Evolutionary conservation across 2,797 vertebrate species (phyloP).

Genomic region (Pagetopsis macropterus): DNA sequence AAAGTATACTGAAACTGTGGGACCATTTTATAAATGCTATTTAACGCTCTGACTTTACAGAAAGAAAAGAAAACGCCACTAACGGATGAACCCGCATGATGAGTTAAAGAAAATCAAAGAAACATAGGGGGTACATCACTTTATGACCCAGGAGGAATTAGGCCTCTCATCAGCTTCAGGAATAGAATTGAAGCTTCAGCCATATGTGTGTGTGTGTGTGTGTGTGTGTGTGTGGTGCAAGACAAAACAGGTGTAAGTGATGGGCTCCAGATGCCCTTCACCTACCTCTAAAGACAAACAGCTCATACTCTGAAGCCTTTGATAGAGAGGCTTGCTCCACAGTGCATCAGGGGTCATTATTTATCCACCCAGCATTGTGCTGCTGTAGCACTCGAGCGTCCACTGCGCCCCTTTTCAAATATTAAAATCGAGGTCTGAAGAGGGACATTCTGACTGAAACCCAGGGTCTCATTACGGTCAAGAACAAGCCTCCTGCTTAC

Average conservation of each 20-base stretch:
- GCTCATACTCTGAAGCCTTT: slow-evolving; percentile 28
- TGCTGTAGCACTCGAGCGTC: slow-evolving; percentile 6
- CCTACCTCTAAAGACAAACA: slow-evolving; percentile 59
- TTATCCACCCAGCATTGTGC: slow-evolving; percentile 38
- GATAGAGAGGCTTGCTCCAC: slow-evolving; percentile 49
- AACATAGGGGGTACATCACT: background rate
- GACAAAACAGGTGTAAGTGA: slow-evolving; percentile 45
- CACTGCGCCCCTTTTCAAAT: slow-evolving; percentile 28
- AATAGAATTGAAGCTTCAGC: background rate
- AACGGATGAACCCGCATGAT: background rate
- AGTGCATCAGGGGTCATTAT: slow-evolving; percentile 44
- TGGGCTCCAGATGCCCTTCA: slow-evolving; percentile 59
- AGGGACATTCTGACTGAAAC: slow-evolving; percentile 25
- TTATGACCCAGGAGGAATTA: background rate
- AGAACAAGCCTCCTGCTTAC: slow-evolving; percentile 33
- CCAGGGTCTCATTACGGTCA: slow-evolving; percentile 43
- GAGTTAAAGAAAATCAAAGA: background rate
- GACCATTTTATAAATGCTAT: background rate
- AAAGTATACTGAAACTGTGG: too few species aligned
- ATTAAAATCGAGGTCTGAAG: slow-evolving; percentile 24
- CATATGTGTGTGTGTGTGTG: background rate
- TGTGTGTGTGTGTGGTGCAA: slow-evolving; percentile 7
- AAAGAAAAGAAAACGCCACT: too few species aligned
- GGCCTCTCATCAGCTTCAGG: background rate
- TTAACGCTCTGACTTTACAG: background rate